Base-by-base conservation (phyloP, 2,797 vertebrate species). In the Heteromormyrus szaboi region DNA sequence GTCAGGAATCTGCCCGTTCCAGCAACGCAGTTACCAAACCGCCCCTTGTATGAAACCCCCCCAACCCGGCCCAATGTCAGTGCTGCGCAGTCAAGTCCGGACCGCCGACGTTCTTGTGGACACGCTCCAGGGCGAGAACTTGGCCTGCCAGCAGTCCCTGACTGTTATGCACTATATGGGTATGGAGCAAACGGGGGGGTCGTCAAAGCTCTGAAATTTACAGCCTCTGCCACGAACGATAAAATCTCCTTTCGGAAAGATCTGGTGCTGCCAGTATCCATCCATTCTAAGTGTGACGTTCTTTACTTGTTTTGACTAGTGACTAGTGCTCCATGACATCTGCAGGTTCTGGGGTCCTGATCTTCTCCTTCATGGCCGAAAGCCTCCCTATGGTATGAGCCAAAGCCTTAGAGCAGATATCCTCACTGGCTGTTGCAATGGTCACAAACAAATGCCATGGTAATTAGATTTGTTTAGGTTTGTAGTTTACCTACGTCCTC, bases 81-180 rank as follows among this genome's bases (percentile, higher is more conserved):
- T 41, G 68, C 68, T 76, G 68, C 4, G 12, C 68, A 33, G 68
- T 29, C 33, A 76, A 76, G 56, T 62, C 65, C 65, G 29, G 65
- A 72, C 65, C 65, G 29, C 65, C 65, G 65, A 72, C 25, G 3
- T 14, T 81, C 76, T 81, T 48, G 19, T 90, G 90, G 89, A 89
- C 88, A 29, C 9, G 41, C 14, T 88, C 90, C 90, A 90, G 84
- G 46, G 37, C 51, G 48, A 84, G 89, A 83, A n/a, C 89, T 90
- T 46, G 56, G 79, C 89, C 65, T 89, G 88, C 89, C 59, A 89
- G 86, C 72, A 79, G 33, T 19, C 33, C 29, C 68, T 50, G 87
- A 89, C 79, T 46, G 76, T 81, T 46, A 81, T 44, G 8, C 76
- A 19, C 41, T 17, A 14, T n/a, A 81, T 9, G 14, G 76, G 76